Base-by-base conservation (phyloP, 1,140 invertebrate genomes). In the Drosophila orena region DNA sequence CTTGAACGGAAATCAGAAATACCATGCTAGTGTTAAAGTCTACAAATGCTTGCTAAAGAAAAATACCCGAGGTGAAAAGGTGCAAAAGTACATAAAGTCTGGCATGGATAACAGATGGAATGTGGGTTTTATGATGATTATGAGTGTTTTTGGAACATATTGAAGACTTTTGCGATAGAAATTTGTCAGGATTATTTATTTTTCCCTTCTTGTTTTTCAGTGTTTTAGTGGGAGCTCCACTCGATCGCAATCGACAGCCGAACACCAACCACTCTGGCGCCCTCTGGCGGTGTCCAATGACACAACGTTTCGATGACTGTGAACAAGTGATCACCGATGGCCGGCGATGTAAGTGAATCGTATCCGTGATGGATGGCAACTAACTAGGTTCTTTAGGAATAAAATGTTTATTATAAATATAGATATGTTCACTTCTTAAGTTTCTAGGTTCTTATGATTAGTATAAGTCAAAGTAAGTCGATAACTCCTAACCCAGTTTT, bases 191-290 rank as follows among this genome's bases (percentile, higher is more conserved):
- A 17, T 17, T 17, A 24, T 24, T 4, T 5, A 24, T 24, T 0
- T 24, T 24, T 24, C 24, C 24, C 24, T 24, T 24, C 4, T 24
- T 24, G 4, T 17, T 42, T 42, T 42, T 5, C 54, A 99, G 98
- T 95, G 93, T 99, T 71, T 93, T 99, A 56, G 96, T 99, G 2
- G 98, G 98, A 30, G 98, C 98, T 37, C 98, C 98, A 4, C 92
- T 97, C 74, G 97, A 95, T 64, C 94, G 97, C 80, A 98, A 98
- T 92, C 92, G 94, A 53, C 97, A 98, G 92, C 97, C 97, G 3
- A 93, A 94, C 34, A 98, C 97, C 10, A 96, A 95, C 59, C 94
- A 93, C 70, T 98, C 98, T 1, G 98, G 98, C 24, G 97, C 97
- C 1, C 93, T 99, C 10, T 98, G 95, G 94, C 96, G 95, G 92